These are phyloP conservation scores for Marcusenius ussheri DNA, from an alignment of 2,113 vertebrate species.

Conservation along the genomic window DNA sequence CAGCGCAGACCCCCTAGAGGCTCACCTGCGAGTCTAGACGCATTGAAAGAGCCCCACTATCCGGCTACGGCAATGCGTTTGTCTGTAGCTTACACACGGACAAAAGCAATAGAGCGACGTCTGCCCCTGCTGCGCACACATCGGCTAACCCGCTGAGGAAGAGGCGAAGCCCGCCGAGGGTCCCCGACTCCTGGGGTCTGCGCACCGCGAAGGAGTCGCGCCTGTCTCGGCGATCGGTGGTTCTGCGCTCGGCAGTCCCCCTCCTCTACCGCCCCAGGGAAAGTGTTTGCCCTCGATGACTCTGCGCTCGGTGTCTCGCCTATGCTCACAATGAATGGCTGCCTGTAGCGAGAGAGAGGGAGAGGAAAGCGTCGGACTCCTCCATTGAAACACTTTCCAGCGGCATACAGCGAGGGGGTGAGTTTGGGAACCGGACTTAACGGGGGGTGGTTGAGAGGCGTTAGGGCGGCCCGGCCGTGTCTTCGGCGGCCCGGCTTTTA, in stretches of 20 bases:
- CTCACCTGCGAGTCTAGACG: slow-evolving; percentile 61
- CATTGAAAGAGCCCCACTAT: slow-evolving; percentile 19
- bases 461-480: not conserved
- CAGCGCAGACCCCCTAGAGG: slow-evolving; percentile 48
- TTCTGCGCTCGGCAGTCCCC: slow-evolving; percentile 48
- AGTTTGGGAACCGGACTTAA: slow-evolving; percentile 36
- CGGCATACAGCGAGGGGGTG: slow-evolving; percentile 48
- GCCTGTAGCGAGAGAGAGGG: slow-evolving; percentile 63
- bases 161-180: slow-evolving; percentile 18
- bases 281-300: slow-evolving; percentile 47
- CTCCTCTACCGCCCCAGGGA: slow-evolving; percentile 37
- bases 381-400: slow-evolving; percentile 43
- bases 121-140: slow-evolving; percentile 8
- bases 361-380: slow-evolving; percentile 44
- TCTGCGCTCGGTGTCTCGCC: slow-evolving; percentile 64
- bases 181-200: not conserved
- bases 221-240: slow-evolving; percentile 45
- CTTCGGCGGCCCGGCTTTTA: slow-evolving; percentile 13
- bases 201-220: not conserved
- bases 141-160: not conserved
- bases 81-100: not conserved
- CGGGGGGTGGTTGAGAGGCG: slow-evolving; percentile 30
- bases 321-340: slow-evolving; percentile 75
- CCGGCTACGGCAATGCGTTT: slow-evolving; percentile 24
- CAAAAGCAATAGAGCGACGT: not conserved